Conservation (phyloP, 92 coral and sea anemone genomes). For the Zoanthus sansibaricus region DNA sequence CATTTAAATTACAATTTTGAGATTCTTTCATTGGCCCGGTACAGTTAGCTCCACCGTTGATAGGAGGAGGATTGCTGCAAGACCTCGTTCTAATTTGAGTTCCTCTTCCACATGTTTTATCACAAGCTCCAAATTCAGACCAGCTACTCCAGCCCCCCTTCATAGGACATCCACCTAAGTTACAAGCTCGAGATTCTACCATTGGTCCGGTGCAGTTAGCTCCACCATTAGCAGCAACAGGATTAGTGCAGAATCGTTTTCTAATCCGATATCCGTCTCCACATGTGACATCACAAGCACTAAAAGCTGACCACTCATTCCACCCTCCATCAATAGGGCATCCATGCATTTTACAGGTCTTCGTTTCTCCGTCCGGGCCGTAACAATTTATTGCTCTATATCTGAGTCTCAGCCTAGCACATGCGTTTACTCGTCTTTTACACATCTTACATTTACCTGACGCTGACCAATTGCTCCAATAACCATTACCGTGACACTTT, state of each 20-base stretch:
- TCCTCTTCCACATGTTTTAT: slow-evolving; percentile 54
- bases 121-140: slow-evolving; percentile 53
- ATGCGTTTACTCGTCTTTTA: not conserved
- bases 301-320: not conserved
- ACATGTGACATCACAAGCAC: not conserved
- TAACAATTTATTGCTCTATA: not conserved
- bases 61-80: not conserved
- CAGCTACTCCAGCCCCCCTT: slow-evolving; percentile 22
- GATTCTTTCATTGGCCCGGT: not conserved
- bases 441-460: not conserved
- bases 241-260: not conserved
- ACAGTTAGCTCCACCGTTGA: not conserved
- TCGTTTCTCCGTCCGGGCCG: not conserved
- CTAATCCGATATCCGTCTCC: not conserved
- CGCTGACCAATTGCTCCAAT: not conserved
- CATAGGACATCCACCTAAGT: not conserved
- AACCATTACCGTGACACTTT: not conserved
- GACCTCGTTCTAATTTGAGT: slow-evolving; percentile 25
- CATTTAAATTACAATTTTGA: not conserved
- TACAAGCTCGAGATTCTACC: not conserved
- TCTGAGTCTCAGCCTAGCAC: not conserved
- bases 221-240: not conserved
- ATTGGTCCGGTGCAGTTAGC: not conserved
- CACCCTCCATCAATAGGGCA: slow-evolving; percentile 11
- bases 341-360: not conserved